Conservation (phyloP, 1,140 invertebrate species). For the Oryzaephilus surinamensis region DNA sequence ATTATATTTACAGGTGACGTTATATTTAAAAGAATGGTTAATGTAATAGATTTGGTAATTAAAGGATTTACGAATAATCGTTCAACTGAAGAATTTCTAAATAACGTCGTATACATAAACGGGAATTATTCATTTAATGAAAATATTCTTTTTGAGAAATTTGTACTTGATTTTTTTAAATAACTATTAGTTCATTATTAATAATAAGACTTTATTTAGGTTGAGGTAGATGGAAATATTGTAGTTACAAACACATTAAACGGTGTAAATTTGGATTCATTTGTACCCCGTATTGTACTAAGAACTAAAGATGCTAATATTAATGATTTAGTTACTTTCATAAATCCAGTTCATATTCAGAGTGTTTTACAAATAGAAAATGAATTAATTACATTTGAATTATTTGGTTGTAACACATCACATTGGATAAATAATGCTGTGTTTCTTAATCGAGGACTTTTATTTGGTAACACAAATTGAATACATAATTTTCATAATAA, state of each 20-base stretch:
- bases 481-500: background rate
- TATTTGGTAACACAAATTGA: slow-evolving; percentile 17
- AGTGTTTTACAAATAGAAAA: too few relatives aligned
- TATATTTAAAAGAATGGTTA: slow-evolving; percentile 15
- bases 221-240: slow-evolving; percentile 24
- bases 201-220: slow-evolving; percentile 16
- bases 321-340: slow-evolving; percentile 25
- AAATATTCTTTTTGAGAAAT: slow-evolving; percentile 17
- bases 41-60: slow-evolving; percentile 21
- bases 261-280: slow-evolving; percentile 18
- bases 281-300: slow-evolving; percentile 20
- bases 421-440: slow-evolving; percentile 23
- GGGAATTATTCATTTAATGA: slow-evolving; percentile 13
- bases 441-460: slow-evolving; percentile 22
- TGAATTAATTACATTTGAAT: background rate
- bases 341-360: slow-evolving; percentile 13
- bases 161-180: slow-evolving; percentile 10
- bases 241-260: slow-evolving; percentile 19
- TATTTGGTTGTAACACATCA: background rate
- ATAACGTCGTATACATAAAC: slow-evolving; percentile 18
- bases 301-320: slow-evolving; percentile 20
- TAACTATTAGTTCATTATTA: background rate
- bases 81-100: slow-evolving; percentile 13
- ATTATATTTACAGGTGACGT: slow-evolving; percentile 22
- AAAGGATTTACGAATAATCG: slow-evolving; percentile 17